Evolutionary conservation across 2,113 vertebrate species (phyloP).

Genomic region (Laticauda laticaudata): DNA sequence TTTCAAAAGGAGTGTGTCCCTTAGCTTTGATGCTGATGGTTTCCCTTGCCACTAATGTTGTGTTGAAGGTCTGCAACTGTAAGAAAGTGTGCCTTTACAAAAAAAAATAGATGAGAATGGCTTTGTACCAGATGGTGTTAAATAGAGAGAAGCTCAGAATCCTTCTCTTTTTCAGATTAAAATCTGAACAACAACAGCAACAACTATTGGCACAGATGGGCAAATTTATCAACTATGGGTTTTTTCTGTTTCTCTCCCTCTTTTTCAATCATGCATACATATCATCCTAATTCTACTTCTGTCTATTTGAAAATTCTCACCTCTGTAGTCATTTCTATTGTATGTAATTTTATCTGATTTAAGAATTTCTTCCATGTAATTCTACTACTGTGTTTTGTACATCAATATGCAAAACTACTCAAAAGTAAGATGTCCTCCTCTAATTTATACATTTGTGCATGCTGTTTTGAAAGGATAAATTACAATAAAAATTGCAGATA

Average conservation of each 20-base stretch:
- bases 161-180: not conserved
- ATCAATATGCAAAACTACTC: not conserved
- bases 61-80: not conserved
- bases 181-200: not conserved
- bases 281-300: not conserved
- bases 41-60: not conserved
- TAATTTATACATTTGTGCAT: not conserved
- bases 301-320: not conserved
- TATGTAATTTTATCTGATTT: not conserved
- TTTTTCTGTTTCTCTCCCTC: not conserved
- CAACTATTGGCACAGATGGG: not conserved
- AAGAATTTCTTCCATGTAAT: not conserved
- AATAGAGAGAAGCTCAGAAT: not conserved
- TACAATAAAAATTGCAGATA: not conserved
- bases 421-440: not conserved
- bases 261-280: not conserved
- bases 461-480: not conserved
- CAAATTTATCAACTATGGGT: not conserved
- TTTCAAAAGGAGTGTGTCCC: not conserved
- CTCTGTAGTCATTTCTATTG: not conserved
- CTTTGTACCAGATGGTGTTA: not conserved
- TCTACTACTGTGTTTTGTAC: not conserved
- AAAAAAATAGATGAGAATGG: not conserved
- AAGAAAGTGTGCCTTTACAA: not conserved
- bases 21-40: not conserved